A percentile compares a stretch with the other conserved stretches of the same genome.
Conservation (phyloP, 1,140 invertebrate species). For the Drosophila littoralis region DNA sequence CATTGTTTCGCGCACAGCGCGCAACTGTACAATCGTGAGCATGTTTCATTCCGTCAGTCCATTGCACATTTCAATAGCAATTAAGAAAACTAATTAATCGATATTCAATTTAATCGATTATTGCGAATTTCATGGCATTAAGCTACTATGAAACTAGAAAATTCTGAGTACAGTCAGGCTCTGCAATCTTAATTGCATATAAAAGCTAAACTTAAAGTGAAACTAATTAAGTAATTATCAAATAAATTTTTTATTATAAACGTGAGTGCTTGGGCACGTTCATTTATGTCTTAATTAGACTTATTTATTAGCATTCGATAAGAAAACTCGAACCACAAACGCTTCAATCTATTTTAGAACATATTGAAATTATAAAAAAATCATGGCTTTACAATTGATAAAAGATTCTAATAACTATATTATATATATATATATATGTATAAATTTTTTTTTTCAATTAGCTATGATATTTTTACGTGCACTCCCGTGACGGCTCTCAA, state of each 20-base stretch:
- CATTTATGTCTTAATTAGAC: not conserved
- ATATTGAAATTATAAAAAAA: no score
- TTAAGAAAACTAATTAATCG: not conserved
- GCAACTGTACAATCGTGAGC: not conserved
- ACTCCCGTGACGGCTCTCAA: slow-evolving; percentile 7
- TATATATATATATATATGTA: not conserved
- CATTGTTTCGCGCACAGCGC: not conserved
- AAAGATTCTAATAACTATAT: no score
- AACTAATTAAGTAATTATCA: slow-evolving; percentile 1
- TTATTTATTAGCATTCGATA: slow-evolving; percentile 2
- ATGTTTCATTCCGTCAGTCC: not conserved
- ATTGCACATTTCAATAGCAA: not conserved
- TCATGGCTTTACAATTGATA: no score
- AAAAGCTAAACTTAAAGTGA: not conserved
- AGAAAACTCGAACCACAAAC: not conserved
- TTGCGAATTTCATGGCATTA: not conserved
- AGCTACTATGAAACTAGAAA: not conserved
- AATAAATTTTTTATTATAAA: not conserved
- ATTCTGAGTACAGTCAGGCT: not conserved
- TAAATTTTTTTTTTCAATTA: not conserved
- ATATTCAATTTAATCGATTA: not conserved
- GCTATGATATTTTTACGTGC: no score
- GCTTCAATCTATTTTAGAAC: not conserved
- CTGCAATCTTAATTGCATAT: not conserved
- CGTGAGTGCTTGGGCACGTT: not conserved